Evolutionary conservation across 2,888 invertebrate species (phyloP).

Genomic region (Aporophyla nigra): DNA sequence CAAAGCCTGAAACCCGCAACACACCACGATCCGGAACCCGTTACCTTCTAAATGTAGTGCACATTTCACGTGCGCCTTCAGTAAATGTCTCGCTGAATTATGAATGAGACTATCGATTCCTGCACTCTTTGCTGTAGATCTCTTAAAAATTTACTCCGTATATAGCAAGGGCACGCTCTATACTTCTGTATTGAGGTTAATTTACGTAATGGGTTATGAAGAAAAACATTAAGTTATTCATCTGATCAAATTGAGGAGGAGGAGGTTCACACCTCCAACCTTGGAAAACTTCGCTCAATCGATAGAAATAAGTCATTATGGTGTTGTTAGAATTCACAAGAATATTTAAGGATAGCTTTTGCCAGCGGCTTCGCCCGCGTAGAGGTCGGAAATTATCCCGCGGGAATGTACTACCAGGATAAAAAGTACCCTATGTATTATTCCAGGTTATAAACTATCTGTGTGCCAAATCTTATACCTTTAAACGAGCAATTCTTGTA

Average conservation of each 20-base stretch:
- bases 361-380: too few relatives aligned
- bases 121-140: constrained; percentile 38
- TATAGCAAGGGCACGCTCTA: constrained; percentile 1
- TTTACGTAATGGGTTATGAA: not conserved
- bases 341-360: too few relatives aligned
- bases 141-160: constrained; percentile 39
- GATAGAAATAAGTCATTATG: not conserved
- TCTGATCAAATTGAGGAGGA: not conserved
- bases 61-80: constrained; percentile 37
- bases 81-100: constrained; percentile 57
- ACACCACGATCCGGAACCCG: not conserved
- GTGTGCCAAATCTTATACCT: too few relatives aligned
- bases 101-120: constrained; percentile 51
- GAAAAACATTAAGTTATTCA: not conserved
- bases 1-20: not conserved
- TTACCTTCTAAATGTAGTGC: constrained; percentile 39
- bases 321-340: not conserved
- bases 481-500: too few relatives aligned
- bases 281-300: not conserved
- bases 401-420: too few relatives aligned
- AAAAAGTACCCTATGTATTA: too few relatives aligned
- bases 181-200: not conserved
- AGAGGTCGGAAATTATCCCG: too few relatives aligned
- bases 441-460: too few relatives aligned
- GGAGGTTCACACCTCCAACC: too few relatives aligned